Conservation (phyloP, 2,113 vertebrate genomes). For the Eudorcas thomsonii region DNA sequence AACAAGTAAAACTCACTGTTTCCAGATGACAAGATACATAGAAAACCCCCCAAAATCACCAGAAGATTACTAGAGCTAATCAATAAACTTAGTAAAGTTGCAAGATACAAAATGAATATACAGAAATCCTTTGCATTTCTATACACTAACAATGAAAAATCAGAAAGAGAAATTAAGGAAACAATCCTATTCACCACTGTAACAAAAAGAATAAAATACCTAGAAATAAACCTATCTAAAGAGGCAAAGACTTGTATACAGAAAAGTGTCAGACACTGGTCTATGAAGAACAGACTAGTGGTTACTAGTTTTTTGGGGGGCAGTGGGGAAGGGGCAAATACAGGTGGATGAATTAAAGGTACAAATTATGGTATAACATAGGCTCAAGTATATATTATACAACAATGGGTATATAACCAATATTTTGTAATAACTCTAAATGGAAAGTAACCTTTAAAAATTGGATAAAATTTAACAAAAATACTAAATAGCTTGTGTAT, state of each 20-base stretch:
- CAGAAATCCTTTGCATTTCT: neutral
- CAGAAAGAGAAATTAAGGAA: neutral
- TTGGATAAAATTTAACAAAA: neutral
- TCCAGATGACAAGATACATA: neutral
- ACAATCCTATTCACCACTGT: neutral
- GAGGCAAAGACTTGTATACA: neutral
- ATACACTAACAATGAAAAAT: neutral
- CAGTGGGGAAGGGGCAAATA: neutral
- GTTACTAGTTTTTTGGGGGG: neutral
- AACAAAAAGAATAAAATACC: neutral
- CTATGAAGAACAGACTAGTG: neutral
- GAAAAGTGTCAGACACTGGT: neutral
- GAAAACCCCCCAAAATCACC: too few species aligned
- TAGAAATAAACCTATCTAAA: neutral
- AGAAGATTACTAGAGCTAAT: neutral
- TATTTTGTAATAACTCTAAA: neutral
- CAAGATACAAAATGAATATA: neutral
- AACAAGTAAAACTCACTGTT: neutral
- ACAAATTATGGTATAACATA: neutral
- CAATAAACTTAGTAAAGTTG: neutral
- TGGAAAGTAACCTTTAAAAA: neutral
- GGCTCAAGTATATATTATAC: neutral
- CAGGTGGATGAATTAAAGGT: neutral
- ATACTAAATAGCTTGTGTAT: neutral
- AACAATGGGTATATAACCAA: neutral